phyloP scores from a whole-genome alignment of 2,888 invertebrate genomes.

The Isotomurus palustris region DNA sequence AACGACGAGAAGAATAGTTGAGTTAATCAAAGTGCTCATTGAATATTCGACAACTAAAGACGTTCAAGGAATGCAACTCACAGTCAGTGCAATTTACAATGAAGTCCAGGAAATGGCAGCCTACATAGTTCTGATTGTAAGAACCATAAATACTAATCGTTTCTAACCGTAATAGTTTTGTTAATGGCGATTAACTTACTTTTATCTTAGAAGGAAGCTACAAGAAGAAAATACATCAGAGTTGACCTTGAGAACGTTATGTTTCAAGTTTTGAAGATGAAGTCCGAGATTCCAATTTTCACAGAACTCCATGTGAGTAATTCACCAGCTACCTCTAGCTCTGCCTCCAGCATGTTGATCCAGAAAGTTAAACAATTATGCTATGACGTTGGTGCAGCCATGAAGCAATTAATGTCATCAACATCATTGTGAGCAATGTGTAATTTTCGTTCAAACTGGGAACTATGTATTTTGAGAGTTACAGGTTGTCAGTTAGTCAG shows the following conservation, averaged over 20 bases:
- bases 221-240: slow-evolving; percentile 20
- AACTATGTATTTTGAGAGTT: too few relatives aligned
- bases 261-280: slow-evolving; percentile 42
- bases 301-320: slow-evolving; percentile 15
- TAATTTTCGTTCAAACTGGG: too few relatives aligned
- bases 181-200: too few relatives aligned
- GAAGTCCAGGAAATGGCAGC: slow-evolving; percentile 37
- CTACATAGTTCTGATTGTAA: slow-evolving; percentile 27
- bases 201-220: slow-evolving; percentile 13
- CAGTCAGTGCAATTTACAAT: slow-evolving; percentile 36
- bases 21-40: slow-evolving; percentile 41
- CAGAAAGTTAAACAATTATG: slow-evolving; percentile 41
- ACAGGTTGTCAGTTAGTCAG: background rate
- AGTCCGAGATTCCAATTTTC: slow-evolving; percentile 35
- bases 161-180: too few relatives aligned
- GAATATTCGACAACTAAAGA: slow-evolving; percentile 38
- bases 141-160: background rate
- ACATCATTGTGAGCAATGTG: too few relatives aligned
- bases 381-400: slow-evolving; percentile 44
- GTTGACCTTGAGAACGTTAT: slow-evolving; percentile 32
- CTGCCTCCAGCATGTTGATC: slow-evolving; percentile 18
- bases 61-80: slow-evolving; percentile 28
- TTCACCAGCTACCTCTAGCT: background rate
- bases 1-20: slow-evolving; percentile 41
- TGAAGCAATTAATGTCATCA: slow-evolving; percentile 40